Evolutionary conservation across 2,797 vertebrate genomes (phyloP), one percentile per base, ranked within the genome.

Genomic region (Spinus pinus): DNA sequence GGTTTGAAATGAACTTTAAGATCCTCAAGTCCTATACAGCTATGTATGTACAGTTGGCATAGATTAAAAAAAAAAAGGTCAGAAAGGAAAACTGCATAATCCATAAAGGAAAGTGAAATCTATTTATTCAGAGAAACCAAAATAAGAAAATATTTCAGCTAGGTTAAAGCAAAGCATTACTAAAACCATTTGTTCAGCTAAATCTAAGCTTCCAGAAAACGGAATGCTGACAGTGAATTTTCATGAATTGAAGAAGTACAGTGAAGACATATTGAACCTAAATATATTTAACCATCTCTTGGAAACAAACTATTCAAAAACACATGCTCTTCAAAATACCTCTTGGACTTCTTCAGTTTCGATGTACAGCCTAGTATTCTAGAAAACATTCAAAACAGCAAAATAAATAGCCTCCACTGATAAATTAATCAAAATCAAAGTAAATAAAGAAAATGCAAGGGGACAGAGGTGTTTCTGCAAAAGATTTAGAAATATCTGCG

Each of bases 1-100:
- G 13, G 5, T 44, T 50, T 42, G 25, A 69, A 69, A 28, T 44
- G 1, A 39, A 24, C 17, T 56, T 50, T 49, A 69, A 44, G 49
- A 70, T 44, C 28, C 28, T 44, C 7, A 31, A 56, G 17, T 75
- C 37, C 24, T 12, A 12, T 27, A 37, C n/a, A 50, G 22, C 7
- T 3, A 3, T 1, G 2, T 22, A n/a, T 41, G 35, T 69, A n/a
- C 22, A 56, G 4, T 10, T 42, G 7, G 6, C 10, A 54, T 5
- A 86, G 31, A 81, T 50, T 70, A 84, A 90, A 90, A 83, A 47
- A 21, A 61, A 88, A 60, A 84, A 72, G 4, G 12, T 81, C 49
- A 62, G 24, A 71, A 93, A 69, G 19, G 12, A 67, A 57, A 53
- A 50, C 10, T 28, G 20, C 8, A 65, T 69, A 57, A 92, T 73